Percentiles rank a stretch among this genome's conserved stretches.
These are phyloP conservation scores for Calephelis nemesis DNA, from an alignment of 1,140 invertebrate genomes.

Conservation along the genomic window DNA sequence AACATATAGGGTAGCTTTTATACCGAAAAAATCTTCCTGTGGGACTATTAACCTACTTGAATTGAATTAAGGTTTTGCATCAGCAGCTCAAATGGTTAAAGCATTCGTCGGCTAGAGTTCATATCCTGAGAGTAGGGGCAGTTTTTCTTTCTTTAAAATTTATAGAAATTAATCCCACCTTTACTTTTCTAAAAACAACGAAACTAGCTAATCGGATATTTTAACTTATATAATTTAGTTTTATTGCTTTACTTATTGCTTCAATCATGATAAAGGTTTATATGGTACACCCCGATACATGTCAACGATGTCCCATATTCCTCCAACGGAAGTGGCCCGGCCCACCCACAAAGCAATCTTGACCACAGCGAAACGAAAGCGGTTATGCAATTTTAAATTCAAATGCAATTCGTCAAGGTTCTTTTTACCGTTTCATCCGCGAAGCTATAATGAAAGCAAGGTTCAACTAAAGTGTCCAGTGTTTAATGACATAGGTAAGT, in stretches of 20 bases:
- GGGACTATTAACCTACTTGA: too few species aligned
- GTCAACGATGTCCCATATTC: conserved; percentile 23
- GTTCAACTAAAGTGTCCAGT: not conserved
- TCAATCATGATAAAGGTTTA: not conserved
- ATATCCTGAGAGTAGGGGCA: too few species aligned
- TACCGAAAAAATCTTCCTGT: too few species aligned
- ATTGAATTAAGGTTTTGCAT: too few species aligned
- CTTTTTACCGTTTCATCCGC: not conserved
- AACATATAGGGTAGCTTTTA: too few species aligned
- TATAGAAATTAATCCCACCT: not conserved
- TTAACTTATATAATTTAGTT: not conserved
- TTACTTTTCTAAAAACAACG: not conserved
- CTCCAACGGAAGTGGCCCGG: conserved; percentile 13
- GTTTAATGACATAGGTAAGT: conserved; percentile 11
- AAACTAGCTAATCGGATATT: not conserved
- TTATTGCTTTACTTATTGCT: not conserved
- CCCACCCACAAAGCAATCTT: conserved; percentile 17
- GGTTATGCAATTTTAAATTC: conserved; percentile 4
- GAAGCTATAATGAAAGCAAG: conserved; percentile 3
- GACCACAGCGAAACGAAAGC: not conserved
- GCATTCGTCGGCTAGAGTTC: too few species aligned
- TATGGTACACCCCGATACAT: conserved; percentile 8
- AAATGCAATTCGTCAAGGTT: not conserved
- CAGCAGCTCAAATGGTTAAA: too few species aligned
- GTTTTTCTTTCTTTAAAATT: too few species aligned